Base-by-base conservation (phyloP, 2,888 invertebrate genomes). In the Zootermopsis nevadensis region DNA sequence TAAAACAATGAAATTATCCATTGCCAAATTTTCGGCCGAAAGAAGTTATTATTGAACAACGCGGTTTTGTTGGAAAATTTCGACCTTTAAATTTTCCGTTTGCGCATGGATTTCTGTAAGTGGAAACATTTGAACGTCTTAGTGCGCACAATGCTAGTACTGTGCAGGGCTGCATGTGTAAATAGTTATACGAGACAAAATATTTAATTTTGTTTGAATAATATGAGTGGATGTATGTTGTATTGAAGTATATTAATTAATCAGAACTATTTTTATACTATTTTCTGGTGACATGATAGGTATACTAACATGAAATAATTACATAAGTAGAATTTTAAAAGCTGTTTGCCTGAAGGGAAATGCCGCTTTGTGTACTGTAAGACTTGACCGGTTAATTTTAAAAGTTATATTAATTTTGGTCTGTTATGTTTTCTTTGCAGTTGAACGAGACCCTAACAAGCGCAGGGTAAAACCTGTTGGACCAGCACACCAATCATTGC, bases 401-500 rank as follows among this genome's bases (percentile, higher is more conserved):
- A 19, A 74, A 74, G 38, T 35, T 33, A n/a, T 27, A 42, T 3
- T n/a, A 35, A 33, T 7, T 74, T 38, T n/a, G 24, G 19, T 42
- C 24, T n/a, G 1, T 12, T 48, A 42, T 79, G 30, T 60, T 66
- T 35, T 19, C 10, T 74, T 76, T 79, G 10, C 83, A 88, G 88
- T 93, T 87, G 93, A 93, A 88, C 89, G 96, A 88, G 95, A 95
- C 89, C 95, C 94, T 19, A 95, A 94, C 86, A 97, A 96, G 89
- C 91, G 96, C 83, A 92, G 93, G 88, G 95, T 96, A 55, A 97
- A 96, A 89, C 96, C 95, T 85, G 95, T 94, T 84, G 94, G 93
- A 88, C 93, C 94, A 15, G 93, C 94, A 69, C 94, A 95, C 85
- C 89, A 89, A 69, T 94, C 95, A 12, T 90, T 96, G 83, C 90